Conservation (phyloP, 2,888 invertebrate species). For the Blera fallax region DNA sequence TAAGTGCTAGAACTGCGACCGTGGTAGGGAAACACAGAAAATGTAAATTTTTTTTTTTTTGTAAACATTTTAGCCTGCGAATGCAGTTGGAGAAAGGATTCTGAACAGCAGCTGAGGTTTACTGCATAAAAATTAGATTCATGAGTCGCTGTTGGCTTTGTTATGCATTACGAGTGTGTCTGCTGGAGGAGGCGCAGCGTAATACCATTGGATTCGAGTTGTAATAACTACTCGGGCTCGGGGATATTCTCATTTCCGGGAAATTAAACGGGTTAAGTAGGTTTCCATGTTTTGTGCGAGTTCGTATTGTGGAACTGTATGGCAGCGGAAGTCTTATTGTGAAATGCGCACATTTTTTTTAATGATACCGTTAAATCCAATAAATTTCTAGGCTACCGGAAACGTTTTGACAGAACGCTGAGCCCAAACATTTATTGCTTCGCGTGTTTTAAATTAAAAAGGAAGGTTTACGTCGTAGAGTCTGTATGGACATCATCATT, state of each 20-base stretch:
- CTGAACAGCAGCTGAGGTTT: constrained; percentile 44
- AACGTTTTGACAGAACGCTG: too few relatives aligned
- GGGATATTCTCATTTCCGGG: constrained; percentile 63
- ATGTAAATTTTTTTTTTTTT: constrained; percentile 58
- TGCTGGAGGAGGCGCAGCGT: neutral
- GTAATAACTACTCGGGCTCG: constrained; percentile 53
- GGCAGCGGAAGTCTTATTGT: constrained; percentile 17
- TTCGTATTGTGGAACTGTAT: neutral
- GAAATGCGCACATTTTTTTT: constrained; percentile 3
- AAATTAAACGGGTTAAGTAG: constrained; percentile 57
- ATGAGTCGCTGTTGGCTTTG: constrained; percentile 37
- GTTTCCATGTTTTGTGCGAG: constrained; percentile 9
- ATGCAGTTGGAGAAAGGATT: neutral
- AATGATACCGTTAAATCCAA: too few relatives aligned
- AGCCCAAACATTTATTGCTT: too few relatives aligned
- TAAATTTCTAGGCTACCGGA: too few relatives aligned
- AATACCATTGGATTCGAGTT: constrained; percentile 40
- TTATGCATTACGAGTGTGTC: constrained; percentile 4
- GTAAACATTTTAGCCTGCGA: constrained; percentile 27
- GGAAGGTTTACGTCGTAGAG: too few relatives aligned
- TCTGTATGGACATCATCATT: too few relatives aligned
- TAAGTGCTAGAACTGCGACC: constrained; percentile 48
- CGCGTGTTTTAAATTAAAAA: too few relatives aligned
- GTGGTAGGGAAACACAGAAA: constrained; percentile 29
- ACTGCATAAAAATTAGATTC: constrained; percentile 52